phyloP scores from a whole-genome alignment of 2,113 vertebrate species.

The Lophius piscatorius region DNA sequence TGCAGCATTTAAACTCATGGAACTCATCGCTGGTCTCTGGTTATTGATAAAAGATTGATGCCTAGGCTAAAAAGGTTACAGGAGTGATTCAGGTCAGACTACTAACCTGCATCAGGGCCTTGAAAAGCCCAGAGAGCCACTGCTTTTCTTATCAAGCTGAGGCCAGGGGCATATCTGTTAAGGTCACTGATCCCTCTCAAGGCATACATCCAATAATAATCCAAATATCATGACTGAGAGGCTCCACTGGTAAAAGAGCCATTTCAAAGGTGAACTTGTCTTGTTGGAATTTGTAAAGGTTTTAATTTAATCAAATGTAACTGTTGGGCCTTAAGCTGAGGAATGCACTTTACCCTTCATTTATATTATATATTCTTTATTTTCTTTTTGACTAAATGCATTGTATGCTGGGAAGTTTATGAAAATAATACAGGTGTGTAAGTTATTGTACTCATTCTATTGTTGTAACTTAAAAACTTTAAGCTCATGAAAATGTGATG shows the following conservation, averaged over 20 bases:
- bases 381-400: not conserved
- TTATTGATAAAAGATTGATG: constrained; percentile 33
- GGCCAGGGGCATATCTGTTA: constrained; percentile 19
- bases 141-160: constrained; percentile 19
- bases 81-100: constrained; percentile 17
- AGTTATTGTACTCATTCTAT: too few relatives aligned
- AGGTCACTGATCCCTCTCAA: constrained; percentile 15
- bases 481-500: too few relatives aligned
- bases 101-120: constrained; percentile 16
- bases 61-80: constrained; percentile 13
- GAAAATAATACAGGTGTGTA: too few relatives aligned
- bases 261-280: too few relatives aligned
- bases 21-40: constrained; percentile 11
- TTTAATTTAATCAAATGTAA: too few relatives aligned
- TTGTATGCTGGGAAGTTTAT: too few relatives aligned
- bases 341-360: too few relatives aligned
- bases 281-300: not conserved
- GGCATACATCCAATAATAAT: constrained; percentile 15
- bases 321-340: too few relatives aligned
- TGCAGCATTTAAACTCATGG: too few relatives aligned
- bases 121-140: not conserved
- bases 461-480: too few relatives aligned
- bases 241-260: not conserved
- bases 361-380: not conserved
- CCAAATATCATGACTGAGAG: constrained; percentile 1